A percentile compares a stretch with the other conserved stretches of the same genome.
These are phyloP conservation scores for Enteromius fasciolatus DNA, from an alignment of 2,797 vertebrate species.

Conservation along the genomic window DNA sequence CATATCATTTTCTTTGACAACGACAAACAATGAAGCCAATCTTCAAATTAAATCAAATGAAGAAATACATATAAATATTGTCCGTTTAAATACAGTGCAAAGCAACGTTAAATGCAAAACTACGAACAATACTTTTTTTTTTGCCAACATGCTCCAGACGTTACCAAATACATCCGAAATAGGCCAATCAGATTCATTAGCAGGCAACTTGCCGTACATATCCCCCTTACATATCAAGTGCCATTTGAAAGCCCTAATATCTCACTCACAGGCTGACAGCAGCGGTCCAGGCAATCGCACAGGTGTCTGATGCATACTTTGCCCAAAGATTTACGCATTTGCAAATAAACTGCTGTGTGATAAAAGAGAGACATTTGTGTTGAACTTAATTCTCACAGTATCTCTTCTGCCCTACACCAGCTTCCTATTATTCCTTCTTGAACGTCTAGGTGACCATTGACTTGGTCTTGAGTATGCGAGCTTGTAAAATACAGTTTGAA, in stretches of 20 bases:
- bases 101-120: conserved; percentile 48
- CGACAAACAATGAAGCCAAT: conserved; percentile 7
- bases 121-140: conserved; percentile 51
- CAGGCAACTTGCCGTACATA: conserved; percentile 43
- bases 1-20: conserved; percentile 37
- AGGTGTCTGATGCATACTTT: conserved; percentile 75
- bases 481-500: conserved; percentile 61
- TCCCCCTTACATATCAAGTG: conserved; percentile 61
- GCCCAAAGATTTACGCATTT: conserved; percentile 80
- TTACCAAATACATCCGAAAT: conserved; percentile 67
- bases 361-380: conserved; percentile 58
- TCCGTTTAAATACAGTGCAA: conserved; percentile 45
- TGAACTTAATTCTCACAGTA: conserved; percentile 55
- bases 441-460: conserved; percentile 63
- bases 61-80: conserved; percentile 16
- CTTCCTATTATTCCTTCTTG: conserved; percentile 62
- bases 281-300: conserved; percentile 70
- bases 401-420: conserved; percentile 57
- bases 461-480: conserved; percentile 61
- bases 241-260: conserved; percentile 55
- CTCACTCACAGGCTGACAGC: conserved; percentile 65
- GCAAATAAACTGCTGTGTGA: conserved; percentile 76
- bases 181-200: conserved; percentile 53
- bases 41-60: not conserved
- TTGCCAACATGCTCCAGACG: conserved; percentile 53